A percentile compares a stretch with the other conserved stretches of the same genome.
These are phyloP conservation scores for Oreochromis tanganicae DNA, from an alignment of 2,113 vertebrate species.

Conservation along the genomic window DNA sequence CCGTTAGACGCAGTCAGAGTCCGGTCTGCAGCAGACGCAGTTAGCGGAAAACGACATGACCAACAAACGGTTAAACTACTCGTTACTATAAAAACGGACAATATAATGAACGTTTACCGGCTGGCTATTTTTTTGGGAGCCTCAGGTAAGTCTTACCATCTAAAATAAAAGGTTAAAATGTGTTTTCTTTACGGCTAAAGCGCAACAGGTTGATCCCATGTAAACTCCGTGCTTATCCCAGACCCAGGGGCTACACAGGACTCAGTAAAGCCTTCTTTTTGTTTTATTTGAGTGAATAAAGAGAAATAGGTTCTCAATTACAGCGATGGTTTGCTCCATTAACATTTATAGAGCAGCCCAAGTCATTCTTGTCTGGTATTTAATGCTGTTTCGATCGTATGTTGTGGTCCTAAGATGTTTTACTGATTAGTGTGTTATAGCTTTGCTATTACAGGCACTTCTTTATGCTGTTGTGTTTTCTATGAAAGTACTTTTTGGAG, in stretches of 20 bases:
- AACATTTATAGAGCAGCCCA: neutral
- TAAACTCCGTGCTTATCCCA: neutral
- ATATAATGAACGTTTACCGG: constrained; percentile 55
- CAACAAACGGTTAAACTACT: constrained; percentile 26
- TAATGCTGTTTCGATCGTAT: neutral
- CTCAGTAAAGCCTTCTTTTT: neutral
- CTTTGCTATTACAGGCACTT: neutral
- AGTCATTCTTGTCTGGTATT: neutral
- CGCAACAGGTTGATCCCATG: constrained; percentile 62
- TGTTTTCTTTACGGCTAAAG: neutral
- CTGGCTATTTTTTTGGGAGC: constrained; percentile 50
- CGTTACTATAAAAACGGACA: constrained; percentile 11
- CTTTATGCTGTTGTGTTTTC: neutral
- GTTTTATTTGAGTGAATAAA: neutral
- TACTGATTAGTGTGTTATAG: neutral
- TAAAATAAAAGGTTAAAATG: neutral
- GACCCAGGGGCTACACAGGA: neutral
- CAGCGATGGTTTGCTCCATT: neutral
- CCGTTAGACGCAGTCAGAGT: constrained; percentile 38
- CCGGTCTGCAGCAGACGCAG: neutral
- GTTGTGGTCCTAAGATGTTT: neutral
- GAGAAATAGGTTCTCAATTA: neutral
- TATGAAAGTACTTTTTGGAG: neutral
- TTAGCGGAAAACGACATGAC: neutral
- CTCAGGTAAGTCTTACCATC: constrained; percentile 44